These are phyloP conservation scores for Ciconia boyciana DNA, from an alignment of 2,113 vertebrate species.

Conservation along the genomic window DNA sequence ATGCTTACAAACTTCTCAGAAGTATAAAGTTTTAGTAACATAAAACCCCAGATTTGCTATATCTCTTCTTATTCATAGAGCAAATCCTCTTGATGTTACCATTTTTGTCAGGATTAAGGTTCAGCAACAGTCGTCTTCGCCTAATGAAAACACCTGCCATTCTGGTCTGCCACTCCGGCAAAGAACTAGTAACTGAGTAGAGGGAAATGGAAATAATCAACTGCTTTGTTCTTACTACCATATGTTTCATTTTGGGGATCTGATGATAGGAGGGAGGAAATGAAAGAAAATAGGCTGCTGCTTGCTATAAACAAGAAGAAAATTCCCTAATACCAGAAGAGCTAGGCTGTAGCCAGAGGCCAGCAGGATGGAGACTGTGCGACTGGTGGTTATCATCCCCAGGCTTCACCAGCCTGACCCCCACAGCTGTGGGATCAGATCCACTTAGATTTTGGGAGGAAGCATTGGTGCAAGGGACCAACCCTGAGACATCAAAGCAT, in stretches of 20 bases:
- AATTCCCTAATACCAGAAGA: constrained; percentile 39
- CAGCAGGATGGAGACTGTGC: not conserved
- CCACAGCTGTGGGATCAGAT: not conserved
- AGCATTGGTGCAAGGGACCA: not conserved
- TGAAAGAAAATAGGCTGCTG: not conserved
- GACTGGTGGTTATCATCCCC: not conserved
- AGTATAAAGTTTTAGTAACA: not conserved
- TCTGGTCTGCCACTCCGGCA: not conserved
- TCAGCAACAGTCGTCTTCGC: not conserved
- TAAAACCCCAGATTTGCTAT: not conserved
- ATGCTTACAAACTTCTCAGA: not conserved
- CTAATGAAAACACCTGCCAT: not conserved
- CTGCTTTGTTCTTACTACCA: not conserved
- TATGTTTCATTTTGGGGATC: not conserved
- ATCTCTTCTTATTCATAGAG: not conserved
- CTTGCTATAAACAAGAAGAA: constrained; percentile 36
- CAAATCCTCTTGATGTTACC: not conserved
- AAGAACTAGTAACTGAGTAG: not conserved
- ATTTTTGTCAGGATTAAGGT: not conserved
- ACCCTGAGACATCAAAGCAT: not conserved
- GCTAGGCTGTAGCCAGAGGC: not conserved
- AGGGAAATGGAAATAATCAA: not conserved
- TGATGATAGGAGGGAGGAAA: not conserved
- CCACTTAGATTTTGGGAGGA: not conserved
- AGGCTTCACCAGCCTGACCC: not conserved